Conservation (phyloP, 2,797 vertebrate genomes). For the Characodon lateralis region DNA sequence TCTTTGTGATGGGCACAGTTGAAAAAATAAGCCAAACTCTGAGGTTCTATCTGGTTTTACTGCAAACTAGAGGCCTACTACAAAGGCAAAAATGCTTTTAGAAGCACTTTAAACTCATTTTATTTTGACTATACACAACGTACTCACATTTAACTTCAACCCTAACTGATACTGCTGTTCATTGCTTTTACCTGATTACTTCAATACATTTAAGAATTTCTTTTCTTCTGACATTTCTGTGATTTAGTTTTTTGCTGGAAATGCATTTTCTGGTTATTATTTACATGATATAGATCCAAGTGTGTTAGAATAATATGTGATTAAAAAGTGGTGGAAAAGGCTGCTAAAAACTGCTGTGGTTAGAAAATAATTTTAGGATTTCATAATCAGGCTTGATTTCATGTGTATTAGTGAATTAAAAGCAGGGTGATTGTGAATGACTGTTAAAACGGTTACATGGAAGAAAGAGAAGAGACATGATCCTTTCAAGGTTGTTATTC, state of each 20-base stretch:
- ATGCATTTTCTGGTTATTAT: slow-evolving; percentile 1
- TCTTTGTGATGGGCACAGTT: background rate
- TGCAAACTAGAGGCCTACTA: background rate
- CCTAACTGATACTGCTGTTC: background rate
- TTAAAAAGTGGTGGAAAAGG: background rate
- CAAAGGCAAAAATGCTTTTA: background rate
- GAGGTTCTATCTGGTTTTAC: background rate
- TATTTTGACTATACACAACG: background rate
- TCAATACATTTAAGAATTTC: background rate
- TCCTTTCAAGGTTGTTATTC: slow-evolving; percentile 68
- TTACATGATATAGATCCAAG: background rate
- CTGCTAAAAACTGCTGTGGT: slow-evolving; percentile 19
- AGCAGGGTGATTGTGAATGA: slow-evolving; percentile 55
- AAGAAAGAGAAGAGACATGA: slow-evolving; percentile 71
- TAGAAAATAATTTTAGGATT: background rate
- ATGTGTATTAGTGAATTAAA: slow-evolving; percentile 30
- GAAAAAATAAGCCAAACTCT: background rate
- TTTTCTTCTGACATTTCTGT: background rate
- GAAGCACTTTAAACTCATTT: background rate
- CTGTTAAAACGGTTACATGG: slow-evolving; percentile 60
- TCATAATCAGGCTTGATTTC: slow-evolving; percentile 2
- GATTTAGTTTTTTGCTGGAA: background rate
- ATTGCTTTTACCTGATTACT: background rate
- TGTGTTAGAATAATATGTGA: slow-evolving; percentile 7
- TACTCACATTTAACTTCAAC: background rate